Evolutionary conservation across 2,888 invertebrate genomes (phyloP), one percentile per base, ranked within the genome.

Genomic region (Eupeodes luniger): DNA sequence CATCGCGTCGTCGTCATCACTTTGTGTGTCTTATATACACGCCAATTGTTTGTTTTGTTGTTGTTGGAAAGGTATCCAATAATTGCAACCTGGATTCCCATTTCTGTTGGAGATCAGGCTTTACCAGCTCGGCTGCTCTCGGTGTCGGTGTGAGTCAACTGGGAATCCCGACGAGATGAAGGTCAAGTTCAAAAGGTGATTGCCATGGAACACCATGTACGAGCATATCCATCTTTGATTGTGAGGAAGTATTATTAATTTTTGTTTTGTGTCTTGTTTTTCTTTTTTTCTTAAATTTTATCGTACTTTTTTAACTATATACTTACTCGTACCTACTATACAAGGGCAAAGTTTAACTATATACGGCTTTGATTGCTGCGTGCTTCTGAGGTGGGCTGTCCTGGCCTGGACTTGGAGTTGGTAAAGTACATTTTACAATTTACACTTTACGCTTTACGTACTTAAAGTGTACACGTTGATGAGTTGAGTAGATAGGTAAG

Each of bases 101-200:
- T 76, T 76, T 72, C 44, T 61, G 79, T 70, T 55, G 51, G 36
- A 19, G 12, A 40, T 40, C 69, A 27, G 51, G 36, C 51, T 67
- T 11, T 19, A 44, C 62, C 59, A 27, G 5, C 10, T 19, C 27
- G 12, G 47, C 53, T 53, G 49, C 57, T 55, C 44, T 9, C 9
- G 40, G 40, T 40, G 6, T 9, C 40, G 40, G 40, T 9, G 5
- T 27, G 27, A 27, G 27, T 40, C 40, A 40, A 66, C 64, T 74
- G 59, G 27, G 62, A 76, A 77, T 77, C 77, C 69, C 64, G 55
- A 69, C 55, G 57, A 67, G 81, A 88, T 81, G 88, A 88, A 85
- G 88, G 88, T 88, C 88, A 88, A 88, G 88, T 88, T 88, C 88
- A 88, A 85, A 85, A 85, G 88, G 85, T 88, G 85, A 78, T 85